phyloP scores from a whole-genome alignment of 2,888 invertebrate species.

The Dorcus parallelipipedus region DNA sequence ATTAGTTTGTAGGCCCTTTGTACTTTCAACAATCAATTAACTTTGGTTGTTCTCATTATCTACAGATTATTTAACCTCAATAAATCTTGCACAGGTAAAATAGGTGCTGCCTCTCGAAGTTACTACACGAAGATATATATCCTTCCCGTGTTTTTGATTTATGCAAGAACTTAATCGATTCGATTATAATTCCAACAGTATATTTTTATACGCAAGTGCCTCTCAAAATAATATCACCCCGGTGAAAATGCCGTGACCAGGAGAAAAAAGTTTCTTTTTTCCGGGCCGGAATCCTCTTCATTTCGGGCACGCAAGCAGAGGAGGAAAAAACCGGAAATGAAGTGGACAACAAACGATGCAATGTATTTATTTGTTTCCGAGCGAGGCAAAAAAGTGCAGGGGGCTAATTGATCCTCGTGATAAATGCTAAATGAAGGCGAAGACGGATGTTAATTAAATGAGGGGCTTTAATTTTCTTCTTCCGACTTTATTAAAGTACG shows the following conservation, averaged over 20 bases:
- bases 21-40: slow-evolving; percentile 19
- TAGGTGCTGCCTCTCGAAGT: background rate
- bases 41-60: slow-evolving; percentile 10
- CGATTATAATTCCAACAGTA: too few species aligned
- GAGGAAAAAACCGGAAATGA: slow-evolving; percentile 16
- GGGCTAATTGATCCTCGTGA: slow-evolving; percentile 24
- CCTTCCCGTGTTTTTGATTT: background rate
- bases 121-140: background rate
- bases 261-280: background rate
- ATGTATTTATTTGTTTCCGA: slow-evolving; percentile 19
- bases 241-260: too few species aligned
- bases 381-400: slow-evolving; percentile 20
- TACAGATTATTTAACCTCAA: slow-evolving; percentile 1
- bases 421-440: slow-evolving; percentile 24
- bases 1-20: slow-evolving; percentile 13
- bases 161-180: background rate
- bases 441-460: slow-evolving; percentile 28
- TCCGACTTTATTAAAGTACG: too few species aligned
- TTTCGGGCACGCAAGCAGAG: slow-evolving; percentile 16
- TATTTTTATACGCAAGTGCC: too few species aligned
- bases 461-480: slow-evolving; percentile 21
- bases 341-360: slow-evolving; percentile 19
- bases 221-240: too few species aligned
- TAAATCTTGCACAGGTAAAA: background rate
- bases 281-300: slow-evolving; percentile 18